phyloP scores from a whole-genome alignment of 2,888 invertebrate genomes.

The Chrysolina oricalcia region DNA sequence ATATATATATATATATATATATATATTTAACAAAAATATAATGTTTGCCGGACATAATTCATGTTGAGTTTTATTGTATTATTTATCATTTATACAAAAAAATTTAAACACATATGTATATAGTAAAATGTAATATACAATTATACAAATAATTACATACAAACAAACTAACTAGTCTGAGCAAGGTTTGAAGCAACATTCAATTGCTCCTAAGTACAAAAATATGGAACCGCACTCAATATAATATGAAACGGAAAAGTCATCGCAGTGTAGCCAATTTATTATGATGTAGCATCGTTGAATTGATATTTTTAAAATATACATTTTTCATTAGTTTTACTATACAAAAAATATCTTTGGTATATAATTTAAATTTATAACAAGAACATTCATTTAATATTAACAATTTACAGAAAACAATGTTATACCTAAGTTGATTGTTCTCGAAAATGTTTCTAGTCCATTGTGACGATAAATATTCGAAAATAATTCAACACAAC shows the following conservation, averaged over 20 bases:
- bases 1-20: too few relatives aligned
- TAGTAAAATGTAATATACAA: conserved; percentile 37
- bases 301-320: conserved; percentile 66
- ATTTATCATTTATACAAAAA: conserved; percentile 23
- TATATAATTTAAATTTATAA: conserved; percentile 69
- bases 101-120: conserved; percentile 10
- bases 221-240: conserved; percentile 55
- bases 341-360: conserved; percentile 72
- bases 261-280: conserved; percentile 52
- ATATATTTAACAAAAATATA: conserved; percentile 50
- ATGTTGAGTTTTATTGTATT: conserved; percentile 14
- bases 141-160: conserved; percentile 49
- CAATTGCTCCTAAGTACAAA: conserved; percentile 58
- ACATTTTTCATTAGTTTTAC: conserved; percentile 65
- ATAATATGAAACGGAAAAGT: conserved; percentile 49
- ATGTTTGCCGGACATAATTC: conserved; percentile 32
- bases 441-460: conserved; percentile 4
- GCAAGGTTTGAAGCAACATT: conserved; percentile 58
- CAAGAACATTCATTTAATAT: conserved; percentile 62
- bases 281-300: conserved; percentile 58
- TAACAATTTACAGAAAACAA: conserved; percentile 61
- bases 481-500: neutral
- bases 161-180: conserved; percentile 56
- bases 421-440: conserved; percentile 19
- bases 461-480: neutral